Evolutionary conservation across 2,888 invertebrate species (phyloP), one percentile per base, ranked within the genome.

Genomic region (Syrphus vitripennis): DNA sequence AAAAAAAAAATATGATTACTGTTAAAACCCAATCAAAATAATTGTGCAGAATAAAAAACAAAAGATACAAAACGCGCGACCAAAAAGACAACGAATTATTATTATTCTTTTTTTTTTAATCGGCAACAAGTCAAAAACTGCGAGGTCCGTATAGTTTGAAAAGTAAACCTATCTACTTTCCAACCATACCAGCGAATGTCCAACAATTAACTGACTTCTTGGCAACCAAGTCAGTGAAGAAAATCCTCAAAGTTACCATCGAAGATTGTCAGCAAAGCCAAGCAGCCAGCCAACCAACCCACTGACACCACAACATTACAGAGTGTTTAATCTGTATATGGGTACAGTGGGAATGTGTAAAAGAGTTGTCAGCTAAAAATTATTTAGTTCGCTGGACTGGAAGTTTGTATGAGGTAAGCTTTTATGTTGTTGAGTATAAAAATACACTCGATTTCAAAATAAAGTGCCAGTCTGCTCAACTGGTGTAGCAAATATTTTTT

Each of bases 151-250:
- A 31, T 37, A 59, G 76, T 78, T 42, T 81, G 57, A 78, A 65
- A 81, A 61, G 75, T 61, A 45, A 69, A 14, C 31, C n/a, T n/a
- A n/a, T 40, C 70, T 55, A 77, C 86, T 86, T 84, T 83, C 75
- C 83, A 83, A 87, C 87, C 79, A 75, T 75, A 61, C 79, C 83
- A 83, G 79, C 78, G 65, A 79, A 24, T 83, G 83, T 87, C 83
- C 87, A 87, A 87, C 87, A 83, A 87, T 78, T 87, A 83, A 87
- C 87, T 87, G 83, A 87, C 79, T 87, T 87, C 87, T 87, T 83
- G 55, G 79, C 75, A 78, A 50, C 53, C 67, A 70, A 83, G 83
- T 79, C 53, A 50, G 29, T 78, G 87, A 87, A 83, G 87, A 83
- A 87, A 87, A 87, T 78, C 87, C 79, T 82, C 87, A 75, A 83